Evolutionary conservation across 30 jellyfish, hydroid and myxozoan species (phyloP).

Genomic region (Hydra vulgaris): DNA sequence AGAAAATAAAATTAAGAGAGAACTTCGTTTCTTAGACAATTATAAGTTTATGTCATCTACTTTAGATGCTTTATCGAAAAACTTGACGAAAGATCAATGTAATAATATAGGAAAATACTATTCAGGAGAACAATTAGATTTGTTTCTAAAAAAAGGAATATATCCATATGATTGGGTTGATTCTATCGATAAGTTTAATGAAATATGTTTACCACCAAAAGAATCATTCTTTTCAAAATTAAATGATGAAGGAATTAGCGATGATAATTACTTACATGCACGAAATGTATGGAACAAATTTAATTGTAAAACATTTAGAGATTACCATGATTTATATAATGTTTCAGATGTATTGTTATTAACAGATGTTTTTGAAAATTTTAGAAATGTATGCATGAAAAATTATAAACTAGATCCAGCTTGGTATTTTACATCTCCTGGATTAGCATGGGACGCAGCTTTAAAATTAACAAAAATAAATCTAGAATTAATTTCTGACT

Average conservation of each 20-base stretch:
- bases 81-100: not conserved
- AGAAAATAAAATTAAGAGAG: not conserved
- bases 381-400: not conserved
- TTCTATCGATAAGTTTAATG: not conserved
- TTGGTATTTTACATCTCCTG: too few species aligned
- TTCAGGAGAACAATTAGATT: not conserved
- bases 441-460: too few species aligned
- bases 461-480: too few species aligned
- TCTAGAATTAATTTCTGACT: too few species aligned
- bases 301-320: not conserved
- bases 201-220: not conserved
- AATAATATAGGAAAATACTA: not conserved
- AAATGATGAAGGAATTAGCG: not conserved
- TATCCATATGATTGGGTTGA: not conserved
- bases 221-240: not conserved
- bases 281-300: not conserved
- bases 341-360: not conserved
- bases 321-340: not conserved
- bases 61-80: not conserved
- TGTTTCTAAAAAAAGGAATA: not conserved
- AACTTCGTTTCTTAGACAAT: not conserved
- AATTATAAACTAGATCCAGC: not conserved
- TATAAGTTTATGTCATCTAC: not conserved
- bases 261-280: not conserved
- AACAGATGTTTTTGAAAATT: not conserved